phyloP scores from a whole-genome alignment of 2,888 invertebrate species.

The Perizoma flavofasciatum region DNA sequence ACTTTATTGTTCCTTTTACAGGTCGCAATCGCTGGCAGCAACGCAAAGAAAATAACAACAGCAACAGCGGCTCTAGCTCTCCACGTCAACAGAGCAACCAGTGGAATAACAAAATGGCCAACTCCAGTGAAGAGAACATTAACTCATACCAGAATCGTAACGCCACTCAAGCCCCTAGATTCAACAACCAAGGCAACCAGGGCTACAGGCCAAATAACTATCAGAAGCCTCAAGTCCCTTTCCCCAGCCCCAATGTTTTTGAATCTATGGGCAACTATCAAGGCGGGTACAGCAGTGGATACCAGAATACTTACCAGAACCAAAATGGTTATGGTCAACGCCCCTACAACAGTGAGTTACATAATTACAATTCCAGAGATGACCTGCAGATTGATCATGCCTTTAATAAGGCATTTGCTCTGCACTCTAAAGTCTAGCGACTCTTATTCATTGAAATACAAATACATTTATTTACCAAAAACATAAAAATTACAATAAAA shows the following conservation, averaged over 20 bases:
- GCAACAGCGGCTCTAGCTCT: conserved; percentile 75
- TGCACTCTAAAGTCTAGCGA: neutral
- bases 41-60: conserved; percentile 78
- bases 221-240: conserved; percentile 78
- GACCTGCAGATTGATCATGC: too few relatives aligned
- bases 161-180: conserved; percentile 76
- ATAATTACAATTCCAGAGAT: neutral
- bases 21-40: conserved; percentile 86
- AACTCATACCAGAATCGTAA: conserved; percentile 68
- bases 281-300: conserved; percentile 79
- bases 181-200: conserved; percentile 74
- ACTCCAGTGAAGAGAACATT: conserved; percentile 59
- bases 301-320: conserved; percentile 78
- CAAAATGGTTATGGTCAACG: conserved; percentile 78
- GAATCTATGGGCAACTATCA: conserved; percentile 84
- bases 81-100: conserved; percentile 81
- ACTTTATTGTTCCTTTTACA: conserved; percentile 36
- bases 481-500: too few relatives aligned
- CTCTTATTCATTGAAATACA: too few relatives aligned
- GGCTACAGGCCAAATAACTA: conserved; percentile 73
- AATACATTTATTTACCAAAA: too few relatives aligned
- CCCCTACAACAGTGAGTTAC: conserved; percentile 70
- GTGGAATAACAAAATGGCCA: conserved; percentile 80
- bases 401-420: too few relatives aligned
- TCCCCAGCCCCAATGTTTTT: conserved; percentile 84